A percentile compares a stretch with the other conserved stretches of the same genome.
Conservation (phyloP, 2,888 invertebrate genomes). For the Lasioglossum malachurum region DNA sequence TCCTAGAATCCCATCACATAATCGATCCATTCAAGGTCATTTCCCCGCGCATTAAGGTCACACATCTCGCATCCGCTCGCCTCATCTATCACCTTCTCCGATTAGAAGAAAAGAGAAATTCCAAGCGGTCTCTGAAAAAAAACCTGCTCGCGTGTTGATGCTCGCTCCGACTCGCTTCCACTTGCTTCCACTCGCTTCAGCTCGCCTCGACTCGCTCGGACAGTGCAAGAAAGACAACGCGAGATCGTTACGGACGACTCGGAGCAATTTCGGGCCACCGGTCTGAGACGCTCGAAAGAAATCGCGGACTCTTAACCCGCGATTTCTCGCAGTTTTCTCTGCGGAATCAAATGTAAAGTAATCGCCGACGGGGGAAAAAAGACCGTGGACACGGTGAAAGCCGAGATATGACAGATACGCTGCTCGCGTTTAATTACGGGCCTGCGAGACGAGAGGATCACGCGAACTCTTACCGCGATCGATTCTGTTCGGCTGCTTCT, state of each 20-base stretch:
- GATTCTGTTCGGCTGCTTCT: constrained; percentile 32
- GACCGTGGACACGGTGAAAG: constrained; percentile 59
- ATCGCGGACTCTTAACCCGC: constrained; percentile 46
- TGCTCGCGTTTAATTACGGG: constrained; percentile 72
- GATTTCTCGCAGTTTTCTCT: constrained; percentile 55
- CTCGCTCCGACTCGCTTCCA: background rate
- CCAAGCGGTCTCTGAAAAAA: background rate
- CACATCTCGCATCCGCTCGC: background rate
- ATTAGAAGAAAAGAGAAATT: constrained; percentile 21
- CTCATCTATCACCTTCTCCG: constrained; percentile 16
- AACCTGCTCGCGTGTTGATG: constrained; percentile 11
- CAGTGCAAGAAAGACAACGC: background rate
- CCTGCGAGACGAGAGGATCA: constrained; percentile 67
- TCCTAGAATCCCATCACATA: background rate
- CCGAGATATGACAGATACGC: constrained; percentile 71
- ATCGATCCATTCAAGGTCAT: constrained; percentile 9
- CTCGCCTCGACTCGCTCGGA: background rate
- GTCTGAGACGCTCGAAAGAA: constrained; percentile 49
- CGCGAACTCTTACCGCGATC: constrained; percentile 55
- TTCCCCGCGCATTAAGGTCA: constrained; percentile 14
- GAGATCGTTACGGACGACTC: constrained; percentile 38
- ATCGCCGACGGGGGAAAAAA: constrained; percentile 10
- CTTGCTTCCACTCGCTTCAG: background rate
- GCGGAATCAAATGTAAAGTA: constrained; percentile 62
- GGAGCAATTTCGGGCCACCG: constrained; percentile 42